These are phyloP conservation scores for Neoascia interrupta DNA, from an alignment of 2,888 invertebrate genomes.

Conservation along the genomic window DNA sequence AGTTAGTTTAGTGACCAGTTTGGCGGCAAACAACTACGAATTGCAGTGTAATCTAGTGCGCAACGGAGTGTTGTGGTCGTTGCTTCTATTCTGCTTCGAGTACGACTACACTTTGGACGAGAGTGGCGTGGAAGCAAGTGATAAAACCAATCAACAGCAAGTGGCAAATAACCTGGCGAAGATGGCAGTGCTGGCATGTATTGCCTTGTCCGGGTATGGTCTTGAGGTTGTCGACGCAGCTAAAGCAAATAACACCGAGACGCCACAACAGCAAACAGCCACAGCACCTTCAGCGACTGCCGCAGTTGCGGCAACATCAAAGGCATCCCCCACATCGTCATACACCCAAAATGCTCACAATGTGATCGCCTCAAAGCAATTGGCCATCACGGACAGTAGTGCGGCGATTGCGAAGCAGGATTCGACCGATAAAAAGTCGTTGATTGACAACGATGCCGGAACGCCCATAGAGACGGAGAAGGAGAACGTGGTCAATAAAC, in stretches of 20 bases:
- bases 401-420: constrained; percentile 72
- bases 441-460: constrained; percentile 71
- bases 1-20: constrained; percentile 92
- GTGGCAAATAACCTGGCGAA: constrained; percentile 95
- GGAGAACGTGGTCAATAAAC: constrained; percentile 71
- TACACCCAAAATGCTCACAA: constrained; percentile 79
- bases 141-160: constrained; percentile 93
- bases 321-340: constrained; percentile 72
- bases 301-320: constrained; percentile 55
- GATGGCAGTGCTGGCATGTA: constrained; percentile 90
- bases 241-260: constrained; percentile 62
- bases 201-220: constrained; percentile 87
- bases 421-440: constrained; percentile 74
- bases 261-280: constrained; percentile 60
- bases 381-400: constrained; percentile 73
- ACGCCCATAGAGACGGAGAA: constrained; percentile 74
- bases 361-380: constrained; percentile 76
- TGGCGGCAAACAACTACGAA: constrained; percentile 89
- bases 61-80: constrained; percentile 94
- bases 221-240: constrained; percentile 71
- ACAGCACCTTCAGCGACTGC: constrained; percentile 52
- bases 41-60: constrained; percentile 91
- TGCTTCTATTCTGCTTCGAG: constrained; percentile 92
- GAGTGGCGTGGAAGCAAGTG: constrained; percentile 93
- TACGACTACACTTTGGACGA: constrained; percentile 99